Percentiles rank a stretch among this genome's conserved stretches.
phyloP scores from a whole-genome alignment of 2,113 vertebrate genomes.

The Meriones unguiculatus region DNA sequence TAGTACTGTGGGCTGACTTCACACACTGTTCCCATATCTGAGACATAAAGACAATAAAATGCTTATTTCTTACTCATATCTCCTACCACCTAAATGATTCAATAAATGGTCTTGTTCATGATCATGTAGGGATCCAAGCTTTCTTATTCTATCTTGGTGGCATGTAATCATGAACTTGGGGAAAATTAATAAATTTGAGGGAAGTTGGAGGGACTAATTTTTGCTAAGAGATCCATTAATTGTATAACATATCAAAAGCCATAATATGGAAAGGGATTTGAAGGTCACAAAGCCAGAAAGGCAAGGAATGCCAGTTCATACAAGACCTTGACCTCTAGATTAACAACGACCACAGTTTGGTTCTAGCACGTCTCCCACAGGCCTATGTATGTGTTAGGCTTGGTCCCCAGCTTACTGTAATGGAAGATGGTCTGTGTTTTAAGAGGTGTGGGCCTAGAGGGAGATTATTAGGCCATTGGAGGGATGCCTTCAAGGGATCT shows the following conservation, averaged over 20 bases:
- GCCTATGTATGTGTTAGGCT: not conserved
- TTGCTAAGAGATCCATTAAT: not conserved
- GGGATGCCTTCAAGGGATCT: not conserved
- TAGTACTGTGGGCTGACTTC: constrained; percentile 33
- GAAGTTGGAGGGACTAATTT: not conserved
- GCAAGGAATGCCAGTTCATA: not conserved
- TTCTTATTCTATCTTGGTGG: not conserved
- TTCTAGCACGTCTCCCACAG: not conserved
- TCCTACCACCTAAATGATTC: not conserved
- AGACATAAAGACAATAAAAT: constrained; percentile 33
- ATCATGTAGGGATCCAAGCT: not conserved
- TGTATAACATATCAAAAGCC: not conserved
- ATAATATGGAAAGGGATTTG: not conserved
- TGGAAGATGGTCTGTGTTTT: not conserved
- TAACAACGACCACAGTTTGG: not conserved
- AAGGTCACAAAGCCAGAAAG: not conserved
- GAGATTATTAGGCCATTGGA: not conserved
- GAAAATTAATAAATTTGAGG: not conserved
- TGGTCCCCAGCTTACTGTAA: not conserved
- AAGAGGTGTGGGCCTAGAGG: not conserved
- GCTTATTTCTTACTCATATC: constrained; percentile 20
- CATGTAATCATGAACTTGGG: not conserved
- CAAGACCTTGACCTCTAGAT: not conserved
- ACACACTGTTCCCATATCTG: not conserved
- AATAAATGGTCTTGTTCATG: not conserved